Evolutionary conservation across 2,888 invertebrate genomes (phyloP).

Genomic region (Cheilosia soror): DNA sequence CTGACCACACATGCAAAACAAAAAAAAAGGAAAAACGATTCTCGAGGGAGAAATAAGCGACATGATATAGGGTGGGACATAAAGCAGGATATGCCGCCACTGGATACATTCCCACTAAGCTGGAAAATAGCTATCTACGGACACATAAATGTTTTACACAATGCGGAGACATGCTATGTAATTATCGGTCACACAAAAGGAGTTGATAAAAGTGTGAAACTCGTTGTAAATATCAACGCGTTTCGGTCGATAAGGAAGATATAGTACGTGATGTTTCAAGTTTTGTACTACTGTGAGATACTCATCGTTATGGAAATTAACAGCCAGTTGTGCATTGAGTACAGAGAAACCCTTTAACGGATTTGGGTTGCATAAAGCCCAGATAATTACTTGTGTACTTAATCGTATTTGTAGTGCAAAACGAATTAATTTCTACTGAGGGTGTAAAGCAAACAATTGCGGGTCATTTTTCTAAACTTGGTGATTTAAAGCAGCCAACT

Average conservation of each 20-base stretch:
- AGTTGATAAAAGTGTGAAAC: constrained; percentile 62
- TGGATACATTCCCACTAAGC: constrained; percentile 42
- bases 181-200: constrained; percentile 59
- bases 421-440: too few relatives aligned
- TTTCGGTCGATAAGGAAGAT: constrained; percentile 35
- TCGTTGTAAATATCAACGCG: constrained; percentile 50
- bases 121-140: constrained; percentile 44
- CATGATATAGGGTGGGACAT: constrained; percentile 31
- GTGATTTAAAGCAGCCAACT: too few relatives aligned
- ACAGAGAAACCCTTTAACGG: not conserved
- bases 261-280: constrained; percentile 21
- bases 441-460: too few relatives aligned
- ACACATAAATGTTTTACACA: constrained; percentile 61
- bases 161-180: constrained; percentile 60
- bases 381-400: not conserved
- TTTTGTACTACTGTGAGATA: constrained; percentile 3
- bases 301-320: constrained; percentile 27
- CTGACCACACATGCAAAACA: constrained; percentile 46
- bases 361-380: not conserved
- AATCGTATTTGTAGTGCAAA: too few relatives aligned
- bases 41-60: constrained; percentile 42
- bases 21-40: constrained; percentile 33
- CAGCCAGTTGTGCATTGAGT: constrained; percentile 34
- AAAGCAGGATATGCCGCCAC: constrained; percentile 1
- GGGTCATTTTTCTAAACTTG: too few relatives aligned